Evolutionary conservation across 2,113 vertebrate species (phyloP), one percentile per base, ranked within the genome.

Genomic region (Paramisgurnus dabryanus): DNA sequence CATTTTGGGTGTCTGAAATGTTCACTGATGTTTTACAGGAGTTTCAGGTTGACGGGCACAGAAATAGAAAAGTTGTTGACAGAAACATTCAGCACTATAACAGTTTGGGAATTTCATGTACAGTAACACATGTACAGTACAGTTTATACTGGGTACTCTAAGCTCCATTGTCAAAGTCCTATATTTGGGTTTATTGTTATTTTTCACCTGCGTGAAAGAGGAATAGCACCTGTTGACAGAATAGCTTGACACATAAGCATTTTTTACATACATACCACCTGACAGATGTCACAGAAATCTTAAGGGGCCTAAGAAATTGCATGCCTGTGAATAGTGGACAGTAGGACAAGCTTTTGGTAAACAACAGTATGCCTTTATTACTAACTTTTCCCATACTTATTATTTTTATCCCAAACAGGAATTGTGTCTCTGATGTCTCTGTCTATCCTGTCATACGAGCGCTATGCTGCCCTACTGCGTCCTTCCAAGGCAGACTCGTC

Each of bases 361-460:
- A 22, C 22, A 22, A 22, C 22, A 22, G 27, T 34, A 34, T 34
- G 27, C 27, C 27, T 34, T 34, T 34, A 34, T 34, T 34, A 34
- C 27, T 34, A 34, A 34, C 27, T 34, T 17, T n/a, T 41, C 45
- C n/a, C n/a, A 39, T 10, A 4, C 17, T 34, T 40, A 5, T 3
- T 68, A 41, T 49, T 45, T 40, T 4, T 80, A 39, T 70, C 4
- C 17, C 69, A 66, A 5, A 41, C 15, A 91, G 91, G 91, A 8
- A 92, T 93, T 5, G 91, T 93, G 81, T 93, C 92, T 66, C 82
- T 92, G 87, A 87, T 92, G 74, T 92, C 91, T 0, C 57, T 92
- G 27, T 86, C 91, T 6, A 53, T 90, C 45, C 88, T 93, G 64
- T 92, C 91, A 3, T 91, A 92, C 6, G 91, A 93, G 84, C 89